Conservation (phyloP, 2,888 invertebrate species). For the Epirrita christyi region DNA sequence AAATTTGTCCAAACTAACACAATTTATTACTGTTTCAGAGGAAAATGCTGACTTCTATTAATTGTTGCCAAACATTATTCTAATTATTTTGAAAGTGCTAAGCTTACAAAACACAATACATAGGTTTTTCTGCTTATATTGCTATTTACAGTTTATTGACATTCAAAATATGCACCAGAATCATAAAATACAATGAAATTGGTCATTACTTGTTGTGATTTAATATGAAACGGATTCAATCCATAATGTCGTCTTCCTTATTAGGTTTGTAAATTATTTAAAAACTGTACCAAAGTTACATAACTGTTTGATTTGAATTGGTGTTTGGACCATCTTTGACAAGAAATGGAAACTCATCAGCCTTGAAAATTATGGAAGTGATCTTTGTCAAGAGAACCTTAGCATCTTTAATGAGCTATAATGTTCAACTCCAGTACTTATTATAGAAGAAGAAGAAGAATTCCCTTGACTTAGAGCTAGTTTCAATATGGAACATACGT, state of each 20-base stretch:
- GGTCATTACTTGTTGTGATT: conserved; percentile 11
- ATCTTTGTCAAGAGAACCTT: no score
- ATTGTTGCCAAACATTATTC: conserved; percentile 6
- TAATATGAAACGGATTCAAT: conserved; percentile 28
- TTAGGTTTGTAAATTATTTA: conserved; percentile 11
- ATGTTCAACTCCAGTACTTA: no score
- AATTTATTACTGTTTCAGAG: no score
- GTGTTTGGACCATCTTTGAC: not conserved
- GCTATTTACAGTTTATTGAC: conserved; percentile 18
- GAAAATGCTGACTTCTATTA: no score
- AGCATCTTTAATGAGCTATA: no score
- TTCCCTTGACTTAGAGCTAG: no score
- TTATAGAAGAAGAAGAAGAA: no score
- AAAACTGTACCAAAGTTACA: not conserved
- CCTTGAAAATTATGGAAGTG: no score
- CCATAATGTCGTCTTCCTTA: conserved; percentile 26
- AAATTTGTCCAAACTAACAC: no score
- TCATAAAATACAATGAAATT: not conserved
- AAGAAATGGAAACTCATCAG: no score
- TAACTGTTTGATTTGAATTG: not conserved
- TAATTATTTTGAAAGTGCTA: not conserved
- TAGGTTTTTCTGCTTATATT: conserved; percentile 3
- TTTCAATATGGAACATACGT: no score
- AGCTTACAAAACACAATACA: not conserved
- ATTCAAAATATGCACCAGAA: conserved; percentile 3